Percentiles rank a stretch among this genome's conserved stretches.
Conservation (phyloP, 2,888 invertebrate genomes). For the Cosmia trapezina region DNA sequence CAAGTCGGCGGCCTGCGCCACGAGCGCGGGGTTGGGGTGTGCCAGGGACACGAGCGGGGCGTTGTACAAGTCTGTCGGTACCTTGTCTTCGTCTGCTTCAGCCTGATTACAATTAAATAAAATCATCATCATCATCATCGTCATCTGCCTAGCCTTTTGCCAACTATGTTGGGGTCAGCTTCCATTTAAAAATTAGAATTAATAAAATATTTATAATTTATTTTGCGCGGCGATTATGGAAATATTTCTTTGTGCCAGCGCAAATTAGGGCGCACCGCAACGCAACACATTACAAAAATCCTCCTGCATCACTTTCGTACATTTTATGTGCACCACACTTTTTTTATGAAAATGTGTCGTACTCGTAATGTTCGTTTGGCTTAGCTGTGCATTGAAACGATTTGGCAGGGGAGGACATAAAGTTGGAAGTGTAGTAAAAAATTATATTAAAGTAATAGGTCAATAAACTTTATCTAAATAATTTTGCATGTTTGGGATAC, state of each 20-base stretch:
- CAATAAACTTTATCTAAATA: background rate
- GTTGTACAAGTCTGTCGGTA: slow-evolving; percentile 85
- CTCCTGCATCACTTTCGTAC: too few relatives aligned
- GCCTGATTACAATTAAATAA: slow-evolving; percentile 67
- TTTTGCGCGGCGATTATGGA: background rate
- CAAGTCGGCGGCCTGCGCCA: slow-evolving; percentile 93
- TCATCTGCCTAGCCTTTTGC: too few relatives aligned
- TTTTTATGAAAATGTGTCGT: too few relatives aligned
- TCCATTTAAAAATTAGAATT: too few relatives aligned
- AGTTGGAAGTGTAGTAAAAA: background rate
- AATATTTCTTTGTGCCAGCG: background rate
- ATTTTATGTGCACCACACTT: too few relatives aligned
- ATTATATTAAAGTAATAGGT: background rate
- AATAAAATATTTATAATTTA: background rate
- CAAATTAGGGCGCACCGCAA: too few relatives aligned
- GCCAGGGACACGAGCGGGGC: slow-evolving; percentile 92
- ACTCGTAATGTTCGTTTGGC: too few relatives aligned
- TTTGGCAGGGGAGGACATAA: too few relatives aligned
- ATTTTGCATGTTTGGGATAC: background rate
- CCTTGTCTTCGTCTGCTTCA: slow-evolving; percentile 84
- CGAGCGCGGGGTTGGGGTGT: slow-evolving; percentile 92
- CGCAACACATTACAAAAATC: too few relatives aligned
- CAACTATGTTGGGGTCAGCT: too few relatives aligned
- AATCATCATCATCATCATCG: too few relatives aligned
- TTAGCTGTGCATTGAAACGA: too few relatives aligned